phyloP scores from a whole-genome alignment of 2,888 invertebrate genomes.

The Ctena decussata region DNA sequence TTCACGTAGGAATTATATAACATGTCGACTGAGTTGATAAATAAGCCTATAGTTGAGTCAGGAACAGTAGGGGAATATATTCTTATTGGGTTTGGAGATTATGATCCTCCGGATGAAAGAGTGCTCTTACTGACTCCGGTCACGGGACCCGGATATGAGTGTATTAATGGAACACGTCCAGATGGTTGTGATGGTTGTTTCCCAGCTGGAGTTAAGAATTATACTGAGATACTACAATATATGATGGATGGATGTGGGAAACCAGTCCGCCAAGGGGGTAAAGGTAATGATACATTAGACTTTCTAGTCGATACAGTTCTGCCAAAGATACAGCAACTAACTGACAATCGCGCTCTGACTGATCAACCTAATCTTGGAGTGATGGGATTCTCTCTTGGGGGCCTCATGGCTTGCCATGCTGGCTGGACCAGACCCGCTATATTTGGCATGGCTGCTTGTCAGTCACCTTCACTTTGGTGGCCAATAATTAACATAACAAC shows the following conservation, averaged over 20 bases:
- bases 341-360: neutral
- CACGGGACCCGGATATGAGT: neutral
- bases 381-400: constrained; percentile 45
- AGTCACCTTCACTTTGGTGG: constrained; percentile 52
- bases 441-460: constrained; percentile 42
- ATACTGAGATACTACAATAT: neutral
- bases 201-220: neutral
- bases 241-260: constrained; percentile 25
- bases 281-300: constrained; percentile 33
- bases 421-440: constrained; percentile 42
- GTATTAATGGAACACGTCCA: constrained; percentile 24
- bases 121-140: neutral
- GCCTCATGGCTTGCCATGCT: constrained; percentile 46
- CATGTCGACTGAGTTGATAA: neutral
- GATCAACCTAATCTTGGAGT: constrained; percentile 29
- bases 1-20: neutral
- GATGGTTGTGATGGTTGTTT: constrained; percentile 21
- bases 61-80: constrained; percentile 11
- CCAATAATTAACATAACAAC: neutral
- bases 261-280: neutral
- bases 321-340: neutral
- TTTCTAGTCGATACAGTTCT: constrained; percentile 26
- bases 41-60: neutral
- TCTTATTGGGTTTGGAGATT: constrained; percentile 33
- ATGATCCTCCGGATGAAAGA: neutral